Evolutionary conservation across 1,140 invertebrate genomes (phyloP), one percentile per base, ranked within the genome.

Genomic region (Drosophila chauvacae): DNA sequence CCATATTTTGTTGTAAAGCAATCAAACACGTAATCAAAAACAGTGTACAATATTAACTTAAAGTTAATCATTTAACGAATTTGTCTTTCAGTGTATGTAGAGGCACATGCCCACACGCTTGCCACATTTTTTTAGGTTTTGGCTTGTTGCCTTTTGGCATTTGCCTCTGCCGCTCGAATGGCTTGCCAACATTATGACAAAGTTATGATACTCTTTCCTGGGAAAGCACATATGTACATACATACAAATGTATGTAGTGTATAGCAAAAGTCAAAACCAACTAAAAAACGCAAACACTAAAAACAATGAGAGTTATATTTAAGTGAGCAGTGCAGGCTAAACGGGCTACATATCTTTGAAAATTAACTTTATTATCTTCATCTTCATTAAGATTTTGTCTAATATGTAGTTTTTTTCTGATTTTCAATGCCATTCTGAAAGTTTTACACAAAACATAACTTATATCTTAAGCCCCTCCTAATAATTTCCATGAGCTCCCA

Each of bases 131-230:
- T 50, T 33, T 39, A 18, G 28, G 48, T 81, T 82, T 86, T 87
- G 83, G 71, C 83, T 80, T 62, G 57, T 51, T 87, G 83, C 84
- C 71, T 59, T 65, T 63, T 53, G 28, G 66, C 55, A 71, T 72
- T 72, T 78, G 63, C 48, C 44, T 68, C 64, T 33, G 73, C 41
- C 63, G 74, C 56, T 77, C 73, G 63, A 59, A 69, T 69, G 56
- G 63, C 44, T 77, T 86, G 83, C 83, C 83, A 86, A 86, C 85
- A 86, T 80, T 87, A 86, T 86, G 83, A 87, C 80, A 86, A 86
- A 77, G 80, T 87, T 80, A 88, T 86, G 84, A 86, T 78, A 88
- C 83, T 86, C 83, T 88, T 86, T 87, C 66, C 84, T 80, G 74
- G 65, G 75, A 85, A 82, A 78, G 83, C 65, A 68, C 41, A 16